Base-by-base conservation (phyloP, 2,797 vertebrate species). In the Siniperca obscura region DNA sequence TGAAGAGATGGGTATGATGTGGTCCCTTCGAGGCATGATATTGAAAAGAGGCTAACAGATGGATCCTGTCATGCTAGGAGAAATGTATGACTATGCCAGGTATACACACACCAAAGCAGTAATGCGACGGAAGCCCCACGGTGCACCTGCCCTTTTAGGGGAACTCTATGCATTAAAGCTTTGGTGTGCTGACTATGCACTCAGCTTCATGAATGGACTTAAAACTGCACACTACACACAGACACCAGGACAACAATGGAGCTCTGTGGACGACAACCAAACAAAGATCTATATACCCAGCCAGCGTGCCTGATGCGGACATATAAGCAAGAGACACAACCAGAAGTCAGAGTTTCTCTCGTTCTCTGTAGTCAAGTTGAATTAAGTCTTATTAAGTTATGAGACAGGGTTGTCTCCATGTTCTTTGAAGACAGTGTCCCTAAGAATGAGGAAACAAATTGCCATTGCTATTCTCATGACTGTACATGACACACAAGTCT, bases 131-230 rank as follows among this genome's bases (percentile, higher is more conserved):
- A 36, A 46, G 42, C n/a, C 34, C 16, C 30, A n/a, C 40, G 57
- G 61, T 50, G 57, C 77, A 81, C 50, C 27, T 67, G 42, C 10
- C 50, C 69, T 56, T 75, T 76, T 27, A n/a, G 57, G 78, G 67
- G 65, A 56, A 86, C 76, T 66, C 89, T 72, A 74, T 55, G 76
- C 87, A 81, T 86, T 73, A 57, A 79, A 88, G 85, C 70, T 30
- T 74, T 42, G 74, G 64, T 17, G 48, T 86, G 84, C 88, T 90
- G 89, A 90, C 84, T 86, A 90, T 90, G 92, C 92, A 91, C 93
- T 92, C 76, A 34, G 69, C 68, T 52, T 79, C 56, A 68, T 91
- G 93, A 90, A 92, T 91, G 86, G 84, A 90, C 86, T 90, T 77
- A 25, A 34, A 79, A 76, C 73, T 78, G 81, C 75, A 55, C 71